Base-by-base conservation (phyloP, 2,113 vertebrate genomes). In the Talpa occidentalis region DNA sequence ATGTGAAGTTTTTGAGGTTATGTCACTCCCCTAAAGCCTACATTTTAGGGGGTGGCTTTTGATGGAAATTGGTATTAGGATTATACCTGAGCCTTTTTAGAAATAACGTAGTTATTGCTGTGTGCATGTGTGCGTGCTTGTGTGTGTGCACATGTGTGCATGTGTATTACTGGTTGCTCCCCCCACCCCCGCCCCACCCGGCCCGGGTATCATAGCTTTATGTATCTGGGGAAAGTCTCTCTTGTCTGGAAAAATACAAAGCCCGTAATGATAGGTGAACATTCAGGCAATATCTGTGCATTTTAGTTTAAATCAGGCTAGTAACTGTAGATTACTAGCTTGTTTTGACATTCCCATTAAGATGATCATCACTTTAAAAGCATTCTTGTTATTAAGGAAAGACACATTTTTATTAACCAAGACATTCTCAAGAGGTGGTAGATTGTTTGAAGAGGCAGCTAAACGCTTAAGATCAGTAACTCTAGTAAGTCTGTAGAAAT, bases 21-120 rank as follows among this genome's bases (percentile, higher is more conserved):
- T 83, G 6, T 22, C 54, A 22, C 21, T 56, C 21, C 94, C 81
- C 95, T 47, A 69, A 96, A 94, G 88, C 70, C 89, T 88, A 7
- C 76, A 17, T 91, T 15, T 59, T 89, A 96, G 22, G 49, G 95
- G 88, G 93, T 92, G 89, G 86, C 79, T 76, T 94, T 94, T 69
- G 54, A 95, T 42, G 93, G 94, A 64, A 88, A 85, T 32, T 79
- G 44, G 24, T 93, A 28, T 16, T 85, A 83, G 81, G 52, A 49
- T 90, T 70, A 93, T 64, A 62, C 28, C 40, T 76, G 69, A 94
- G 67, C 37, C 47, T 88, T 90, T 87, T 80, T 40, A 92, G 44
- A 79, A 91, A 78, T 90, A 93, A 91, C 16, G 12, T 80, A 42
- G 70, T 30, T 95, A 84, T 93, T 80, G 52, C 37, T 83, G 78